Evolutionary conservation across 1,140 invertebrate genomes (phyloP).

Genomic region (Atta colombica): DNA sequence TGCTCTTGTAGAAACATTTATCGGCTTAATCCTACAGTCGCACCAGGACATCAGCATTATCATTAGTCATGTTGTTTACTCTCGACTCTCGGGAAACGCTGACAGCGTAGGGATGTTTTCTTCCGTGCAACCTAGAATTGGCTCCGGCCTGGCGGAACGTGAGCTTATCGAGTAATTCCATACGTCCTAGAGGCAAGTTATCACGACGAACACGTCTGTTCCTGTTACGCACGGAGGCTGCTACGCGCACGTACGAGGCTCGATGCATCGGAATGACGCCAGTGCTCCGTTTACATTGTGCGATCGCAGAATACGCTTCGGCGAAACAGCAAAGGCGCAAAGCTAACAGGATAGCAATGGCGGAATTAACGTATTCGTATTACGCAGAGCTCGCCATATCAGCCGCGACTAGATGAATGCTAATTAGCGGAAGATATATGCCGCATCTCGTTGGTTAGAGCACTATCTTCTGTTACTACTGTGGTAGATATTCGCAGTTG

Average conservation of each 20-base stretch:
- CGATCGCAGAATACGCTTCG: slow-evolving; percentile 45
- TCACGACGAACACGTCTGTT: slow-evolving; percentile 70
- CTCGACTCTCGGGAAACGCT: slow-evolving; percentile 25
- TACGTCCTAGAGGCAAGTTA: slow-evolving; percentile 63
- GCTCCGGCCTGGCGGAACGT: slow-evolving; percentile 50
- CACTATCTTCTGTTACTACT: slow-evolving; percentile 3
- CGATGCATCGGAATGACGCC: slow-evolving; percentile 73
- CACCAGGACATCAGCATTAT: slow-evolving; percentile 25
- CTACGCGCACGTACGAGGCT: slow-evolving; percentile 63
- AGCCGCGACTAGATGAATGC: slow-evolving; percentile 58
- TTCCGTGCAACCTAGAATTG: slow-evolving; percentile 50
- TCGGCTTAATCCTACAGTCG: slow-evolving; percentile 48
- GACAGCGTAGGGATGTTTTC: slow-evolving; percentile 58
- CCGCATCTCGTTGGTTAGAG: background rate
- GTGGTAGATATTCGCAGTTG: background rate
- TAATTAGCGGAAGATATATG: slow-evolving; percentile 66
- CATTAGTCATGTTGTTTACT: slow-evolving; percentile 47
- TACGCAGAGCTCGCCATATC: slow-evolving; percentile 61
- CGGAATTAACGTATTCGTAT: slow-evolving; percentile 71
- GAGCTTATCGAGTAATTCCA: slow-evolving; percentile 69
- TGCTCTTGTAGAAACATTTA: slow-evolving; percentile 15
- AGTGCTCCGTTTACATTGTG: slow-evolving; percentile 56
- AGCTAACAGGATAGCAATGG: slow-evolving; percentile 53
- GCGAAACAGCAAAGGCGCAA: slow-evolving; percentile 71
- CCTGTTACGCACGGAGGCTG: slow-evolving; percentile 72